phyloP scores from a whole-genome alignment of 2,888 invertebrate species.

The Rotaria magnacalcarata region DNA sequence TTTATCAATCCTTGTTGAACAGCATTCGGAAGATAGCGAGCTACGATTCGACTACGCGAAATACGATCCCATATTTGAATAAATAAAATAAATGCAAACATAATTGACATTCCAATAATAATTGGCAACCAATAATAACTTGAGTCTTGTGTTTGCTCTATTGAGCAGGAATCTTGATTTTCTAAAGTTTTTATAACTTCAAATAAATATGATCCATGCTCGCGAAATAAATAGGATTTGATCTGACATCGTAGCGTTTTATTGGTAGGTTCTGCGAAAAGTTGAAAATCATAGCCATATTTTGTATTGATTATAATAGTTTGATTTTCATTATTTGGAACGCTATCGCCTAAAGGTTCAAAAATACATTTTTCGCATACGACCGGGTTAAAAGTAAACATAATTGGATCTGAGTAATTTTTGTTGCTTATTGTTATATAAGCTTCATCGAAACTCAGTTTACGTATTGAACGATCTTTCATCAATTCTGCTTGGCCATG shows the following conservation, averaged over 20 bases:
- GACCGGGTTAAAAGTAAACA: background rate
- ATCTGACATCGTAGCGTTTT: background rate
- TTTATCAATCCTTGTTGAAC: background rate
- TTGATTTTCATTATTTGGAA: background rate
- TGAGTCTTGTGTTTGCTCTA: background rate
- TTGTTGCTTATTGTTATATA: background rate
- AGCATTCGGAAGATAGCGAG: background rate
- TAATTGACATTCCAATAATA: background rate
- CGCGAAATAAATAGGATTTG: background rate
- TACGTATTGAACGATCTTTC: background rate
- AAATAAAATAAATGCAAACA: background rate
- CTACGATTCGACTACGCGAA: background rate
- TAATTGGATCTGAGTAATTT: background rate
- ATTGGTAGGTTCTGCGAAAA: background rate
- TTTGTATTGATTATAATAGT: background rate
- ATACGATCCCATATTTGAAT: background rate
- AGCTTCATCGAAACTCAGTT: background rate
- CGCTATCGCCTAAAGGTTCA: background rate
- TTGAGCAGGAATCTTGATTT: background rate
- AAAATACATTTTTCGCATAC: slow-evolving; percentile 12
- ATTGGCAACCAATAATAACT: slow-evolving; percentile 1
- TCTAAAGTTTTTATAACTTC: background rate
- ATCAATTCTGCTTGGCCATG: background rate
- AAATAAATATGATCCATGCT: background rate
- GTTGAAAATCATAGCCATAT: background rate